These are phyloP conservation scores for Gopherus evgoodei DNA, from an alignment of 2,113 vertebrate genomes.

Conservation along the genomic window DNA sequence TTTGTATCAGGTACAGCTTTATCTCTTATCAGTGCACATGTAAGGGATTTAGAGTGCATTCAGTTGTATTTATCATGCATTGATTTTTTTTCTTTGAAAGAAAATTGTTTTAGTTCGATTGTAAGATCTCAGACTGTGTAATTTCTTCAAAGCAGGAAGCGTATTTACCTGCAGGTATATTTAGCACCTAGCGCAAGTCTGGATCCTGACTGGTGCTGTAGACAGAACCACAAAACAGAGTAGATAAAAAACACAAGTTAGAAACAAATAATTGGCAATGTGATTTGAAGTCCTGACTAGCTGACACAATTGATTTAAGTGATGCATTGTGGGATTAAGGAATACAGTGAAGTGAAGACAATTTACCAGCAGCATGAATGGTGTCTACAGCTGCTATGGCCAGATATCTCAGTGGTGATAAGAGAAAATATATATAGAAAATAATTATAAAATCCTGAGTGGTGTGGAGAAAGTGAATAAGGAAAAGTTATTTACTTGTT, in stretches of 20 bases:
- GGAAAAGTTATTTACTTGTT: no score
- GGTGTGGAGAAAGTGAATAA: no score
- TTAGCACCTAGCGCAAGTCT: not conserved
- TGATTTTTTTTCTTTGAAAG: not conserved
- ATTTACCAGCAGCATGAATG: accelerated
- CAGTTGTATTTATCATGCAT: not conserved
- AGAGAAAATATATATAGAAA: not conserved
- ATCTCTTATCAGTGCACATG: not conserved
- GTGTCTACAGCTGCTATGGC: not conserved
- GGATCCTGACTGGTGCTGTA: not conserved
- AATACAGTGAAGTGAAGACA: accelerated
- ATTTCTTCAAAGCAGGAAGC: not conserved
- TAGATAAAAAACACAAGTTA: not conserved
- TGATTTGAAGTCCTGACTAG: not conserved
- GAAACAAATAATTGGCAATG: not conserved
- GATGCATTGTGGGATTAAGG: not conserved
- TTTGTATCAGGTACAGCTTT: not conserved
- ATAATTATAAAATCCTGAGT: no score
- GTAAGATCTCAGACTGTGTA: not conserved
- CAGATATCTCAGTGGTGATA: not conserved
- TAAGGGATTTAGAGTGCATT: not conserved
- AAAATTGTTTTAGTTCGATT: not conserved
- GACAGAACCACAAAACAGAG: not conserved
- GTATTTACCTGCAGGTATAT: not conserved
- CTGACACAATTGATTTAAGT: not conserved